Conservation (phyloP, 2,113 vertebrate genomes). For the Oreochromis spilurus region DNA sequence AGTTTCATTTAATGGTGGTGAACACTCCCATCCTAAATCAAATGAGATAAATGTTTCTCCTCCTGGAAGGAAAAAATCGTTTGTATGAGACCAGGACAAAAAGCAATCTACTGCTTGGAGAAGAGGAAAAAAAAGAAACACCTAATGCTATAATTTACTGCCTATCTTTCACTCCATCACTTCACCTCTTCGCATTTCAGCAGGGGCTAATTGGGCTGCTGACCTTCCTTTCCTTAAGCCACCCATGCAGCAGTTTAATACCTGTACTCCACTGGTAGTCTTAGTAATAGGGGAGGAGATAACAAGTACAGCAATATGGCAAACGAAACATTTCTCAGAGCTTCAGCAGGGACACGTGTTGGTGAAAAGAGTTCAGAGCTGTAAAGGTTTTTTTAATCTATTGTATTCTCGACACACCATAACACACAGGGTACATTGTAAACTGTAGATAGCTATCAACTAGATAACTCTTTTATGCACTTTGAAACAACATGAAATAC, state of each 20-base stretch:
- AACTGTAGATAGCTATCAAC: background rate
- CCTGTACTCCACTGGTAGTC: background rate
- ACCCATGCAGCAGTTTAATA: background rate
- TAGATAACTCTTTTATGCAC: background rate
- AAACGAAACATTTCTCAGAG: background rate
- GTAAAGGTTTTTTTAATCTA: background rate
- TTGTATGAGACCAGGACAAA: background rate
- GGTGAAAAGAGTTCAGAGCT: background rate
- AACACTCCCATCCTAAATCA: background rate
- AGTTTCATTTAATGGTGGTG: background rate
- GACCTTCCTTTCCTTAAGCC: background rate
- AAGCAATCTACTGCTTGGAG: background rate
- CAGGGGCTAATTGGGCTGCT: background rate
- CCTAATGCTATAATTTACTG: background rate
- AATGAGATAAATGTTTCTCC: background rate
- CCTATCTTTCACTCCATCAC: background rate
- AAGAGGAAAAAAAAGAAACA: background rate
- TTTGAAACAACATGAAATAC: background rate
- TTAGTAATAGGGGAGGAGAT: background rate
- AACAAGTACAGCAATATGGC: background rate
- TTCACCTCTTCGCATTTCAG: background rate
- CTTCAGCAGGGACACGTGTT: background rate
- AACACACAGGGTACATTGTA: background rate
- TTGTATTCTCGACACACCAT: background rate
- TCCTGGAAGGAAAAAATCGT: fast-evolving